Evolutionary conservation across 1,140 invertebrate species (phyloP), one percentile per base, ranked within the genome.

Genomic region (Brachionus koreanus): DNA sequence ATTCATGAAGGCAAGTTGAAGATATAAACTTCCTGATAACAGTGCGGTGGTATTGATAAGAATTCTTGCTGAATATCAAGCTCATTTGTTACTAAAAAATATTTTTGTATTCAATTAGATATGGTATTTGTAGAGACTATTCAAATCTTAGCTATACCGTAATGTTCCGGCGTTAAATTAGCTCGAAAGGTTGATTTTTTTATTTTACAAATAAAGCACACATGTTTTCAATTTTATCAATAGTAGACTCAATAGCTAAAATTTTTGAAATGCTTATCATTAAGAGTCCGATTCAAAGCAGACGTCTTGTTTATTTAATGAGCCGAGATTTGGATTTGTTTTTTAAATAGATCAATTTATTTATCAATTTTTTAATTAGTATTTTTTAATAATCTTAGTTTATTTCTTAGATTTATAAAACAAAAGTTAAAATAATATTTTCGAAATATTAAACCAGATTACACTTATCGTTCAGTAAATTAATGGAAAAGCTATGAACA

Each of bases 151-250:
- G 19, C 19, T 9, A 57, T 57, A 57, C 49, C 16, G 49, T 57
- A 57, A 57, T 57, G 49, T 57, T 57, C 49, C 49, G 49, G 49
- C 49, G 19, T 57, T 57, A 57, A 57, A 57, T 57, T 57, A 57
- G 19, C 49, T 25, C 49, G 49, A 57, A 57, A 57, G 49, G 16
- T 57, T 57, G 9, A 19, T 57, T 57, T 42, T 42, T 57, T 57
- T 29, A 3, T 23, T 57, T 23, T 23, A 9, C 49, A 16, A 57
- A 57, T 19, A 19, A 57, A 57, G 19, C n/a, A 57, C 49, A 57
- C 49, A 57, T 57, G 49, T 57, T 57, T 57, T 57, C 19, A 19
- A 57, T 57, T 57, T 57, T 57, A 57, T 57, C 49, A 57, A 57
- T 57, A 23, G 49, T 1, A 7, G 39, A 42, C 12, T 42, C 39